Base-by-base conservation (phyloP, 1,140 invertebrate genomes). In the Oryctes rhinoceros region DNA sequence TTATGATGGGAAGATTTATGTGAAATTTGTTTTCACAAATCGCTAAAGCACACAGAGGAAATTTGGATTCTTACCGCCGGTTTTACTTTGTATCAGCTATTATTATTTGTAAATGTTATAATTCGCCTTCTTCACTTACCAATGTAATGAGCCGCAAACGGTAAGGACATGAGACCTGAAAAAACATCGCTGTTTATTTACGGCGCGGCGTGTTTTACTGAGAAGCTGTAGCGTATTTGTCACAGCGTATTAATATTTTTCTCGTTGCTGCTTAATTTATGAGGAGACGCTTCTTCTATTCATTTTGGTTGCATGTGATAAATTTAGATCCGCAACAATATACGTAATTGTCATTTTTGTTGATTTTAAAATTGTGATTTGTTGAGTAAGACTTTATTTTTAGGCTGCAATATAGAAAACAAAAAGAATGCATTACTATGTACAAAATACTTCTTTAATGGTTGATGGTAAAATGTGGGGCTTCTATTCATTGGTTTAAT, bases 1-100 rank as follows among this genome's bases (percentile, higher is more conserved):
- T 71, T 37, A 71, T 71, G 65, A 24, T 24, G 65, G 11, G 53
- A 4, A 71, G 20, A 71, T 71, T 71, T 71, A 71, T 37, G 65
- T 0, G 65, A 35, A 71, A 71, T 71, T 37, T 71, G 65, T 71
- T 71, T 71, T 71, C 65, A 35, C 35, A 71, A 71, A 24, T 35
- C 18, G 18, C 18, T 59, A 59, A 59, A 59, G 18, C 15, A 59
- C n/a, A 59, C 15, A 59, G 11, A 18, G 53, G 18, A 18, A 59
- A 59, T 59, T 59, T 15, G 18, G 15, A 18, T 30, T 30, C 24
- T 30, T 53, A 53, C 53, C 53, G 13, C 15, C 53, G 53, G 15
- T 18, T n/a, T 59, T 59, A 59, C 53, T 59, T 59, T 59, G 53
- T 59, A 59, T 59, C 7, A 59, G 24, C 18, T 59, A 44, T 44